Base-by-base conservation (phyloP, 1,140 invertebrate species). In the Zaprionus lachaisei region DNA sequence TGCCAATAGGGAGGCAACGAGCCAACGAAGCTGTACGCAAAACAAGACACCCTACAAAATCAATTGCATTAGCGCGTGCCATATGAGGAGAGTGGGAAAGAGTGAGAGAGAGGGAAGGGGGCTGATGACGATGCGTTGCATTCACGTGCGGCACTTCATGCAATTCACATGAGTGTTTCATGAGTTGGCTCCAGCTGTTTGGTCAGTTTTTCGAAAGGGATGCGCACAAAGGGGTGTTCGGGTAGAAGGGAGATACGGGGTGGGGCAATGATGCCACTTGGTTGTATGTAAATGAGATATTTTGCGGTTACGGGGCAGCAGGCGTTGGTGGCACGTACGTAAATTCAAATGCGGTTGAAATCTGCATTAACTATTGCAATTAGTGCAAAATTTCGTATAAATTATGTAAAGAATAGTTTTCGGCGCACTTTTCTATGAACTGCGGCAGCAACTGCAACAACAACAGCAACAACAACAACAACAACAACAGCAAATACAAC, bases 341-440 rank as follows among this genome's bases (percentile, higher is more conserved):
- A 70, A 86, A 61, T 84, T 84, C 78, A 81, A 81, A 89, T 89
- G 84, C 66, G 84, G 84, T 89, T 84, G 78, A 89, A 89, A 89
- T 89, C 84, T 89, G 84, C 84, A 89, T 89, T 89, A 89, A 89
- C 85, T 89, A 90, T 90, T 85, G 85, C 85, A 89, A 89, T 89
- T 89, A 89, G 85, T 90, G 77, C 85, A 81, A 80, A 89, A 90
- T 89, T 90, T 80, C 61, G 79, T 77, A 89, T 89, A 89, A 89
- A 89, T 89, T 89, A 89, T 89, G 85, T 90, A 89, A 85, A 90
- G 85, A 89, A 90, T 89, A 85, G 81, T 85, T 87, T 87, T 87
- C 77, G 81, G 79, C 56, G 80, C 76, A 79, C 49, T 81, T 84
- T 80, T 80, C 81, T 80, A 89, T 89, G 86, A 90, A 85, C 81